phyloP scores from a whole-genome alignment of 2,797 vertebrate genomes.

The Bufotes viridis region DNA sequence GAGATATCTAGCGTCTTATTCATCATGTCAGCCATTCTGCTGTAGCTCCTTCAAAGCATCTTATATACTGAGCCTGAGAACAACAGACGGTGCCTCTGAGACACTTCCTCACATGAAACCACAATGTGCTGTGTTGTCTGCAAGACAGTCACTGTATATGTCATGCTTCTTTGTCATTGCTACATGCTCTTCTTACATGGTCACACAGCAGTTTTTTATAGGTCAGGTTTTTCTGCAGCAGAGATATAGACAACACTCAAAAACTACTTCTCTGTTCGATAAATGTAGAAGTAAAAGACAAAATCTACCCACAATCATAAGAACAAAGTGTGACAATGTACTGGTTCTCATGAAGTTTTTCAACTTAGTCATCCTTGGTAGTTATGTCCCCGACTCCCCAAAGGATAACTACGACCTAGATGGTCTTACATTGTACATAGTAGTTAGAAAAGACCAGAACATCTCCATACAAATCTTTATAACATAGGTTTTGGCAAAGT shows the following conservation, averaged over 20 bases:
- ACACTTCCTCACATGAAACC: conserved; percentile 60
- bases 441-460: neutral
- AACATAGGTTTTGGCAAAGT: neutral
- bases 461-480: neutral
- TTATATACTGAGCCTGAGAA: conserved; percentile 20
- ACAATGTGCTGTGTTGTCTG: conserved; percentile 35
- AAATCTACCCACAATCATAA: neutral
- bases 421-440: neutral
- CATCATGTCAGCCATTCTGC: conserved; percentile 42
- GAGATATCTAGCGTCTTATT: conserved; percentile 19
- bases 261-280: neutral
- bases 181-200: neutral
- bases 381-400: too few relatives aligned
- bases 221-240: neutral
- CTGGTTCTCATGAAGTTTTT: neutral
- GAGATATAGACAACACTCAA: neutral
- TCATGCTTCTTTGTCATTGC: neutral
- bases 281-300: neutral
- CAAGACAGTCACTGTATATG: neutral
- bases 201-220: neutral
- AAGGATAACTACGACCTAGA: neutral
- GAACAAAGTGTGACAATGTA: neutral
- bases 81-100: conserved; percentile 42
- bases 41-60: neutral
- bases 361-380: neutral